These are phyloP conservation scores for Pteropus alecto DNA, from an alignment of 2,113 vertebrate species.

Conservation along the genomic window DNA sequence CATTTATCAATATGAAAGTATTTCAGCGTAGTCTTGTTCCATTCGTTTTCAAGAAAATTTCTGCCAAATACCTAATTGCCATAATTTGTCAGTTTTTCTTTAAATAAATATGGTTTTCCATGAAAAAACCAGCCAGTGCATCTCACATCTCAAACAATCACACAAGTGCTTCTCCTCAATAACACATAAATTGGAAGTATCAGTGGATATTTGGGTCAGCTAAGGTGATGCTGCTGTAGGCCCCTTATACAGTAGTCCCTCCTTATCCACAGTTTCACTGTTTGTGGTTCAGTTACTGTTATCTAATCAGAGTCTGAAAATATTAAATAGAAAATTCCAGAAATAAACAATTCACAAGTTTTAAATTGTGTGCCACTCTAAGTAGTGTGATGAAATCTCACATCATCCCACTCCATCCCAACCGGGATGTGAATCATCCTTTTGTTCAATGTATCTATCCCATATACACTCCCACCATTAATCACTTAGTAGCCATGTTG, in stretches of 20 bases:
- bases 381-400: background rate
- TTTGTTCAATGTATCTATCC: background rate
- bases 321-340: background rate
- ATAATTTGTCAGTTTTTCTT: background rate
- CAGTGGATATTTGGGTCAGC: background rate
- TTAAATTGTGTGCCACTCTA: background rate
- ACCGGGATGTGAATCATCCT: background rate
- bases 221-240: background rate
- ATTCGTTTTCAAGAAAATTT: background rate
- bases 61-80: background rate
- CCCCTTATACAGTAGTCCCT: background rate
- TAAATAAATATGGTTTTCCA: background rate
- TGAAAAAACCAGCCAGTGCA: background rate
- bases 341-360: background rate
- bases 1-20: background rate
- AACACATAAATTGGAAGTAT: background rate
- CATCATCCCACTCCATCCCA: background rate
- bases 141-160: background rate
- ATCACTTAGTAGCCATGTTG: background rate
- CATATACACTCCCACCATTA: background rate
- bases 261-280: background rate
- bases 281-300: background rate
- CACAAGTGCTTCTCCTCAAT: background rate
- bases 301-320: background rate
- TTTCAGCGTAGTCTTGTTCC: background rate